Evolutionary conservation across 2,113 vertebrate genomes (phyloP), one percentile per base, ranked within the genome.

Genomic region (Pseudorasbora parva): DNA sequence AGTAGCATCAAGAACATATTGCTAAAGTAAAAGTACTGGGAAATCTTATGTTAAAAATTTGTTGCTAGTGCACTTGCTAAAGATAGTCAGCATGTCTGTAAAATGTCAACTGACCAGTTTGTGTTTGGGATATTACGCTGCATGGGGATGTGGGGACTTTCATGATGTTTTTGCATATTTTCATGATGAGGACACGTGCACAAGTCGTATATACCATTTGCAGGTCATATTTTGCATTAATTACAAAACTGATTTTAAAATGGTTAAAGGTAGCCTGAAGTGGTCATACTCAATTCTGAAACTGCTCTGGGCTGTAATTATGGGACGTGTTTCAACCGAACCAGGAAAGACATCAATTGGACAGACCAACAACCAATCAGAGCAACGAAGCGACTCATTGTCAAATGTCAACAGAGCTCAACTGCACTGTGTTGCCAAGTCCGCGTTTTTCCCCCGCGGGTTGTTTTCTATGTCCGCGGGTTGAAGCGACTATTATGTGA

Each of bases 21-120:
- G 37, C 21, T 68, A 5, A 17, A 41, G 9, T 59, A 59, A 60
- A 62, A 78, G 2, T 60, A 17, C 56, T 27, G 76, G 76, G 56
- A 37, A 27, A 62, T 78, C 56, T n/a, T 78, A 14, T 5, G 7
- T 15, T 49, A 21, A 45, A 9, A 45, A 17, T 45, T 8, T 8
- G 59, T 37, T 8, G 4, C 25, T 33, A 19, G 41, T 78, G 49
- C 57, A 69, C 27, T 7, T 23, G 75, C 8, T 23, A 8, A 33
- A 54, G 17, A 81, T 43, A 43, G 21, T 59, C 21, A 57, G 11
- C 19, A 10, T n/a, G 27, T 15, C 0, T 7, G 49, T 21, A 11
- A 62, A 79, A 81, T 69, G 78, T 69, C 62, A 69, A 81, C 78
- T 81, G 78, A 81, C 78, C 78, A 69, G 78, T 37, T 37, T 81